A percentile compares a stretch with the other conserved stretches of the same genome.
Conservation (phyloP, 2,888 invertebrate species). For the Cabera pusaria region DNA sequence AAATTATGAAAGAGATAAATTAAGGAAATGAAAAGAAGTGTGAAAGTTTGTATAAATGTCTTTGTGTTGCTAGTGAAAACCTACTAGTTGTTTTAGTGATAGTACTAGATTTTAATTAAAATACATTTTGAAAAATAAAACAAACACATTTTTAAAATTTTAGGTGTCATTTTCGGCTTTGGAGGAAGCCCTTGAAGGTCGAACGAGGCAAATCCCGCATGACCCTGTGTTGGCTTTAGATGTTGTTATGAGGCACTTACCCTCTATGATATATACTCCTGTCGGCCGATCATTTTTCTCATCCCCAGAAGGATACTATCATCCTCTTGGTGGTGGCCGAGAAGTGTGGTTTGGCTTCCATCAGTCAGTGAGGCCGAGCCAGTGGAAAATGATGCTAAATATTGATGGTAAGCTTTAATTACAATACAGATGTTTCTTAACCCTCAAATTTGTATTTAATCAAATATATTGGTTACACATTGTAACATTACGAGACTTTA, state of each 20-base stretch:
- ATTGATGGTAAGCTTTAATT: conserved; percentile 98
- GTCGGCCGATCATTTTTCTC: conserved; percentile 99
- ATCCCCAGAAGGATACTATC: conserved; percentile 98
- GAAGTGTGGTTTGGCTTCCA: conserved; percentile 99
- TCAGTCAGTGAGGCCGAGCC: conserved; percentile 99
- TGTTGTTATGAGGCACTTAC: conserved; percentile 99
- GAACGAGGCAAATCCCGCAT: conserved; percentile 97
- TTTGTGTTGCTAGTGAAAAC: no score
- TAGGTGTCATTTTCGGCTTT: conserved; percentile 96
- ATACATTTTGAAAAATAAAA: neutral
- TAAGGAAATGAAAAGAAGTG: no score
- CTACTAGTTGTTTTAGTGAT: no score
- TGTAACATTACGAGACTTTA: no score
- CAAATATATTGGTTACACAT: no score
- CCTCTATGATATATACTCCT: conserved; percentile 99
- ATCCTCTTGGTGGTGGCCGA: conserved; percentile 97
- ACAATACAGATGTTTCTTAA: no score
- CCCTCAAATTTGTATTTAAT: no score
- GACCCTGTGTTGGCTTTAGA: conserved; percentile 98
- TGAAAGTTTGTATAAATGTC: no score
- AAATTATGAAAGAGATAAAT: no score
- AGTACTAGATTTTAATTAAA: no score
- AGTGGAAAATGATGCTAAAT: conserved; percentile 99
- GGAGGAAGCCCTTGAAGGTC: conserved; percentile 98
- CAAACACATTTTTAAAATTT: conserved; percentile 17